phyloP scores from a whole-genome alignment of 1,140 invertebrate species.

The Eriosoma lanigerum region DNA sequence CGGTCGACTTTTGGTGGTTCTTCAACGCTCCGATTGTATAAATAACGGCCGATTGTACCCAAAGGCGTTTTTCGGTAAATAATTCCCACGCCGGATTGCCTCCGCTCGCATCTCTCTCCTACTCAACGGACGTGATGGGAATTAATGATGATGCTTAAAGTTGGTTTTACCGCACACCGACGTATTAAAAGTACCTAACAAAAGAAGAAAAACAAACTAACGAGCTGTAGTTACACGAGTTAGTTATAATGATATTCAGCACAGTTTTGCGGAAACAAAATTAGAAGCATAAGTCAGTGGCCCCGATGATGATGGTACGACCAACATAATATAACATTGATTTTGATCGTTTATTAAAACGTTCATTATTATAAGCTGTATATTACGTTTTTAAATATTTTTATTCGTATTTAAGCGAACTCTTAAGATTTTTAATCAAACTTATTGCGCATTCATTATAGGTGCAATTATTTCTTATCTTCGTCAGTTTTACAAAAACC shows the following conservation, averaged over 20 bases:
- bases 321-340: no score
- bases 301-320: no score
- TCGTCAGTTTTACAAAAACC: no score
- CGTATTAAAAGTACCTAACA: constrained; percentile 6
- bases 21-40: constrained; percentile 25
- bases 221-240: not conserved
- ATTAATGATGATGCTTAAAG: constrained; percentile 38
- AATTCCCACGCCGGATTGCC: constrained; percentile 15
- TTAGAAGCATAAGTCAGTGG: no score
- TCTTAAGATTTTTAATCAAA: no score
- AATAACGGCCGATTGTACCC: constrained; percentile 27
- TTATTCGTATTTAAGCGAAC: no score
- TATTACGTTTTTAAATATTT: no score
- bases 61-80: constrained; percentile 21
- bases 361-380: no score
- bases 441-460: no score
- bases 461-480: no score
- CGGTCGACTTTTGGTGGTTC: not conserved
- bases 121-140: constrained; percentile 5
- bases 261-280: no score
- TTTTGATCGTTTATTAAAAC: no score
- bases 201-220: constrained; percentile 18
- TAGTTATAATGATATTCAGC: not conserved
- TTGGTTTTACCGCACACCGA: not conserved
- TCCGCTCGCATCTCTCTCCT: not conserved